Percentiles rank a stretch among this genome's conserved stretches.
These are phyloP conservation scores for Nothocercus julius DNA, from an alignment of 2,113 vertebrate genomes.

Conservation along the genomic window DNA sequence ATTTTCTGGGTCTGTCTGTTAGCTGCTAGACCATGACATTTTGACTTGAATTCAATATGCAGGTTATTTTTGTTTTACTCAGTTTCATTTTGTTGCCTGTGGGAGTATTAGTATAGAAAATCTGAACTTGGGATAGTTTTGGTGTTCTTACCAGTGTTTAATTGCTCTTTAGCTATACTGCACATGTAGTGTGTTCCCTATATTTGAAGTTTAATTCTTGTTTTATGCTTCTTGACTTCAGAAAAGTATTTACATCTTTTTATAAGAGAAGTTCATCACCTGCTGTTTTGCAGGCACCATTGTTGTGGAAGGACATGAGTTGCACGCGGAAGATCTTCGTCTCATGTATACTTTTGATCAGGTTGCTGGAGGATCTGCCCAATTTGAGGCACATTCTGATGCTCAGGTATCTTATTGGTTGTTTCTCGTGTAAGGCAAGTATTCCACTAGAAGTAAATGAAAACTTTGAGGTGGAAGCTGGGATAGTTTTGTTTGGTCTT, in stretches of 20 bases:
- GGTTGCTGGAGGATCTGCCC: conserved; percentile 74
- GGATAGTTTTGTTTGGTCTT: not conserved
- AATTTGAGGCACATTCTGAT: conserved; percentile 94
- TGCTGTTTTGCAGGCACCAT: conserved; percentile 81
- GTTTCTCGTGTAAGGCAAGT: not conserved
- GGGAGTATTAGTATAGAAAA: not conserved
- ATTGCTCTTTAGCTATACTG: not conserved
- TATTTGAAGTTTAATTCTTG: not conserved
- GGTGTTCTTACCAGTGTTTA: not conserved
- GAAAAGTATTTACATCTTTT: not conserved
- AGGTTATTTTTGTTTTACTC: not conserved
- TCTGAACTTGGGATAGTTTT: not conserved
- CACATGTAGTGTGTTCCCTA: rapidly evolving
- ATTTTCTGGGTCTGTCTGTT: not conserved
- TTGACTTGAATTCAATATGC: not conserved
- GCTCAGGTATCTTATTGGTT: conserved; percentile 82
- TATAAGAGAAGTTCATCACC: not conserved
- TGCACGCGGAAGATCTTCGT: conserved; percentile 91
- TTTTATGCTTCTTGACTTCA: not conserved
- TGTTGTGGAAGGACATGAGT: conserved; percentile 88
- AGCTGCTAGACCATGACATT: not conserved
- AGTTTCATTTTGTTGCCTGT: not conserved
- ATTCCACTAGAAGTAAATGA: not conserved
- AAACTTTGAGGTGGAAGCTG: not conserved
- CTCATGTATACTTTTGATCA: conserved; percentile 92